Conservation (phyloP, 2,888 invertebrate genomes). For the Phasia obesa region DNA sequence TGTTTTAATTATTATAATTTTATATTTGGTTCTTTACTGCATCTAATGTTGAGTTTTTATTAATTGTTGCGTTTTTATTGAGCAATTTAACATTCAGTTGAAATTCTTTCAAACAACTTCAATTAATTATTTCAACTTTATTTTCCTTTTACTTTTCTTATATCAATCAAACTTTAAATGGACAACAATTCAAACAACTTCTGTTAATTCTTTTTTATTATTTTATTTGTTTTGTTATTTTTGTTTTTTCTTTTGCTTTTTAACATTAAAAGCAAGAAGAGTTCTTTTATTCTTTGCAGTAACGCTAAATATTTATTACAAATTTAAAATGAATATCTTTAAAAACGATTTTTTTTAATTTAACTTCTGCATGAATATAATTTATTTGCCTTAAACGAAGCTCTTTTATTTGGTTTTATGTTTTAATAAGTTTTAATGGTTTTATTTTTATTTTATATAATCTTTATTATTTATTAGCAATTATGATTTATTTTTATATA, state of each 20-base stretch:
- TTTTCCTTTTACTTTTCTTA: slow-evolving; percentile 53
- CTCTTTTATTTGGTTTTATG: slow-evolving; percentile 33
- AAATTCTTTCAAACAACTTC: neutral
- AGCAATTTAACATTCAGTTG: neutral
- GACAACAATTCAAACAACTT: slow-evolving; percentile 46
- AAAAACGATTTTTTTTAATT: slow-evolving; percentile 27
- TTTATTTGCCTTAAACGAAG: slow-evolving; percentile 54
- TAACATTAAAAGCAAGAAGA: slow-evolving; percentile 76
- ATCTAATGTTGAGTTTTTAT: slow-evolving; percentile 58
- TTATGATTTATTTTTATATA: slow-evolving; percentile 28
- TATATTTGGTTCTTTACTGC: slow-evolving; percentile 28
- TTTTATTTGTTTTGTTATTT: slow-evolving; percentile 22
- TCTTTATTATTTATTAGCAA: slow-evolving; percentile 36
- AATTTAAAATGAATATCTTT: slow-evolving; percentile 1
- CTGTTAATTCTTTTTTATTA: slow-evolving; percentile 12
- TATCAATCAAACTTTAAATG: slow-evolving; percentile 53
- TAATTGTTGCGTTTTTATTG: slow-evolving; percentile 19
- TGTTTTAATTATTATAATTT: slow-evolving; percentile 30
- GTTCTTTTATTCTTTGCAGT: slow-evolving; percentile 79
- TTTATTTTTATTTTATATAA: slow-evolving; percentile 68
- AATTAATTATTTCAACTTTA: slow-evolving; percentile 32
- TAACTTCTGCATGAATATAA: slow-evolving; percentile 56
- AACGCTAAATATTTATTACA: slow-evolving; percentile 58
- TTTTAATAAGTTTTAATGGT: slow-evolving; percentile 65
- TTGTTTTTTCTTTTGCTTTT: slow-evolving; percentile 15